phyloP scores from a whole-genome alignment of 2,113 vertebrate genomes.

The Odocoileus hemionus region DNA sequence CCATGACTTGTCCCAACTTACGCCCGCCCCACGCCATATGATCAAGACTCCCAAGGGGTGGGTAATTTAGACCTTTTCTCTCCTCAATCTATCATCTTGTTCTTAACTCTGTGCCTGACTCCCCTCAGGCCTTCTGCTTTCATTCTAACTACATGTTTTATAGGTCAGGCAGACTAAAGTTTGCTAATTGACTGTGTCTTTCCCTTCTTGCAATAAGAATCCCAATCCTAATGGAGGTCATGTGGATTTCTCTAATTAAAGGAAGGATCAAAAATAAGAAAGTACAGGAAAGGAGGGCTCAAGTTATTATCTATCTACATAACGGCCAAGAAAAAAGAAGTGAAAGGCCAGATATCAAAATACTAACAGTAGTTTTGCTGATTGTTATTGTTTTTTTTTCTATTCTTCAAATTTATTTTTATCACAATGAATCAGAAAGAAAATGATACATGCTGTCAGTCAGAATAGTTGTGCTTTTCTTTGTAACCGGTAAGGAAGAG shows the following conservation, averaged over 20 bases:
- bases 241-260: neutral
- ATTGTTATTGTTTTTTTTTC: neutral
- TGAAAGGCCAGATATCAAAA: neutral
- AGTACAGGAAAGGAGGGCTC: neutral
- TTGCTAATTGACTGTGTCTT: neutral
- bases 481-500: neutral
- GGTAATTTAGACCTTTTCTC: neutral
- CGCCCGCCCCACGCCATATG: rapidly evolving
- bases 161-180: neutral
- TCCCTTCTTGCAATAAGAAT: neutral
- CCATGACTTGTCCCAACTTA: neutral
- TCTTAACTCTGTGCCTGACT: neutral
- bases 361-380: neutral
- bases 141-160: neutral
- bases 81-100: neutral
- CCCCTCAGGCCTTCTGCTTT: neutral
- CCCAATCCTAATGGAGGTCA: neutral
- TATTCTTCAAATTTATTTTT: neutral
- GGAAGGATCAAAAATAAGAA: neutral
- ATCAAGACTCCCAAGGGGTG: neutral
- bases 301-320: neutral
- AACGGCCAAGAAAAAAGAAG: neutral
- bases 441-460: neutral
- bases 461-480: neutral
- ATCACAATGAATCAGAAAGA: neutral